A percentile compares a stretch with the other conserved stretches of the same genome.
phyloP scores from a whole-genome alignment of 2,888 invertebrate species.

The Aleiodes alternator region DNA sequence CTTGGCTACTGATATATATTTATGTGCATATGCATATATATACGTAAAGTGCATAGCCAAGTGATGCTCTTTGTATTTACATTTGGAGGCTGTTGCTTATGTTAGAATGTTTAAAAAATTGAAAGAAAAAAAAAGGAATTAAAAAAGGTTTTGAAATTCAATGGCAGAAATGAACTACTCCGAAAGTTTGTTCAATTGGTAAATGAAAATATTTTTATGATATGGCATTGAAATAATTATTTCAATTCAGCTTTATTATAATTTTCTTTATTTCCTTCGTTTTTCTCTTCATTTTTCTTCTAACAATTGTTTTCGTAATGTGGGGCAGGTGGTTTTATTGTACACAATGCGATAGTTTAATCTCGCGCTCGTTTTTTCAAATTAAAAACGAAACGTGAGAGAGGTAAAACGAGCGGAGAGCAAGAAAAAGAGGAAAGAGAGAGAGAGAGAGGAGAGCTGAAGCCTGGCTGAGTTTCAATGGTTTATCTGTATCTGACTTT shows the following conservation, averaged over 20 bases:
- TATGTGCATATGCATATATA: not conserved
- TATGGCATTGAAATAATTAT: not conserved
- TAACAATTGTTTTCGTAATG: conserved; percentile 22
- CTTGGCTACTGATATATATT: too few species aligned
- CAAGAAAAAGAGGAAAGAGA: not conserved
- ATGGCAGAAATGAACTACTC: conserved; percentile 13
- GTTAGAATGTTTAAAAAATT: not conserved
- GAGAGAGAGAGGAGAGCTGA: not conserved
- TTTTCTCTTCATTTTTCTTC: not conserved
- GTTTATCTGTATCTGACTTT: conserved; percentile 2
- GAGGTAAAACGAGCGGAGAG: conserved; percentile 15
- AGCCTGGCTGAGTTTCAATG: conserved; percentile 2
- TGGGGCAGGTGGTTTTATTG: conserved; percentile 32
- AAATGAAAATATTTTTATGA: not conserved
- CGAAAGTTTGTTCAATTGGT: not conserved
- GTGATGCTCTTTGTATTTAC: conserved; percentile 28
- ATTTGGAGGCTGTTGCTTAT: conserved; percentile 33
- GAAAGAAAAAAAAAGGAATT: conserved; percentile 8
- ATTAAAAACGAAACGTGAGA: conserved; percentile 16
- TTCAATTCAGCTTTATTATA: too few species aligned
- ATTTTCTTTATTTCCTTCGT: not conserved
- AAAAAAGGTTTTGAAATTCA: conserved; percentile 3
- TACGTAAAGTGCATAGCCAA: conserved; percentile 9
- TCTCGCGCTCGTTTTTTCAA: conserved; percentile 1
- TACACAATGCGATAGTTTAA: conserved; percentile 26